Conservation (phyloP, 2,113 vertebrate species). For the Tretioscincus oriximinensis region DNA sequence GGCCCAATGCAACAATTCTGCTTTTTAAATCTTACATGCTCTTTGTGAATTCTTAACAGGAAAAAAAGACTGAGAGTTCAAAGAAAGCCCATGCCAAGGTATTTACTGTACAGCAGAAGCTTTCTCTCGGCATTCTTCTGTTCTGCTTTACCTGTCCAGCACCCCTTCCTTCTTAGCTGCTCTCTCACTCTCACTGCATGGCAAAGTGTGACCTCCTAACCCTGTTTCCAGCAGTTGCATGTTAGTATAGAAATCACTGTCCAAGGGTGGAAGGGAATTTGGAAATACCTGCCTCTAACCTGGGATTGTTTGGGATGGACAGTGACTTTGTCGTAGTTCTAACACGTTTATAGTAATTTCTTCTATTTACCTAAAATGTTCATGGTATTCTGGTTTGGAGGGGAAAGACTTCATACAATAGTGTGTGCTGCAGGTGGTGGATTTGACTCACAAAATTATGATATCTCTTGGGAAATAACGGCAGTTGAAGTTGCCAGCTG, state of each 20-base stretch:
- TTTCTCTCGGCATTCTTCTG: constrained; percentile 32
- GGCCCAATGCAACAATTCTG: fast-evolving
- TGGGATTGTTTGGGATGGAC: neutral
- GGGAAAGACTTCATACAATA: neutral
- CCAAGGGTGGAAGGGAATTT: neutral
- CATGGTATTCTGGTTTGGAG: neutral
- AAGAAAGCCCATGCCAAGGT: constrained; percentile 88
- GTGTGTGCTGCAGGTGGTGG: neutral
- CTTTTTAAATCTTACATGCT: constrained; percentile 60
- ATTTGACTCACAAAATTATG: neutral
- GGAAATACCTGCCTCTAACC: neutral
- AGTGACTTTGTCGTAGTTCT: neutral
- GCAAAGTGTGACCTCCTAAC: constrained; percentile 48
- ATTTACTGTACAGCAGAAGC: constrained; percentile 71
- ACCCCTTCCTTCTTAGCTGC: constrained; percentile 41
- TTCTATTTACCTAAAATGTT: neutral
- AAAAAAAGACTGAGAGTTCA: constrained; percentile 86
- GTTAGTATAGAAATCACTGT: constrained; percentile 16
- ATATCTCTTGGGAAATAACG: neutral
- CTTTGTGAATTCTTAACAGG: constrained; percentile 86
- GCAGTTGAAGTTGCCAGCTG: neutral
- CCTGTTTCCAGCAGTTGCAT: constrained; percentile 50
- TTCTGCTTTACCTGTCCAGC: constrained; percentile 39
- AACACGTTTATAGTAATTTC: neutral
- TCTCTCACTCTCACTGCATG: constrained; percentile 44